These are phyloP conservation scores for Ectobius pallidus DNA, from an alignment of 2,888 invertebrate species.

Conservation along the genomic window DNA sequence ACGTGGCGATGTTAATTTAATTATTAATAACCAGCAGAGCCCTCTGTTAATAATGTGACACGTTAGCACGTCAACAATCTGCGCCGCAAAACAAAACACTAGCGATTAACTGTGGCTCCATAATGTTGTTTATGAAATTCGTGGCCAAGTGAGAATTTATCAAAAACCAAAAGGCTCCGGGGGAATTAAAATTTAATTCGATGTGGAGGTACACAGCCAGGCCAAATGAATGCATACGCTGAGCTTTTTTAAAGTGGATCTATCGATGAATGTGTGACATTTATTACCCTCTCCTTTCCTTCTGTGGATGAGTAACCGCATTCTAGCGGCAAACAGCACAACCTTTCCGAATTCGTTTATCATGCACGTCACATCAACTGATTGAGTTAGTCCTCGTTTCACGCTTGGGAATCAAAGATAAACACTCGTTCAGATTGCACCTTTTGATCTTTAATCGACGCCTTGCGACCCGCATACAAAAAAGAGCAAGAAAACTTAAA, in stretches of 20 bases:
- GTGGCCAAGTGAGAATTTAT: constrained; percentile 29
- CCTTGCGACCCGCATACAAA: no score
- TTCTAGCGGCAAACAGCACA: constrained; percentile 15
- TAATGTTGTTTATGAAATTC: constrained; percentile 31
- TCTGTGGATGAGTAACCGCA: not conserved
- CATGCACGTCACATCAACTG: not conserved
- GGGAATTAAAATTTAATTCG: constrained; percentile 32
- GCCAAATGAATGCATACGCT: constrained; percentile 7
- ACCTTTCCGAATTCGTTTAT: constrained; percentile 18
- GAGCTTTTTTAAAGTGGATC: constrained; percentile 24
- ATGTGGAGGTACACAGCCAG: constrained; percentile 11
- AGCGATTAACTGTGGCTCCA: constrained; percentile 24
- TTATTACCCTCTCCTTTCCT: not conserved
- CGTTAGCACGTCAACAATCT: not conserved
- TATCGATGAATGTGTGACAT: constrained; percentile 18
- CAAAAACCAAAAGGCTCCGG: constrained; percentile 31
- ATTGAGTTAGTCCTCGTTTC: not conserved
- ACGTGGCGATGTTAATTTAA: constrained; percentile 7
- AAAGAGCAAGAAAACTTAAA: no score
- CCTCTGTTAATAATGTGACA: constrained; percentile 4
- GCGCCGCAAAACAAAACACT: constrained; percentile 1
- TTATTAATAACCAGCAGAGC: constrained; percentile 1
- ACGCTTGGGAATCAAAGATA: no score
- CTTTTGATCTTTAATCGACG: no score
- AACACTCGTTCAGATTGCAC: no score